These are phyloP conservation scores for Subacronicta megacephala DNA, from an alignment of 2,888 invertebrate species.

Conservation along the genomic window DNA sequence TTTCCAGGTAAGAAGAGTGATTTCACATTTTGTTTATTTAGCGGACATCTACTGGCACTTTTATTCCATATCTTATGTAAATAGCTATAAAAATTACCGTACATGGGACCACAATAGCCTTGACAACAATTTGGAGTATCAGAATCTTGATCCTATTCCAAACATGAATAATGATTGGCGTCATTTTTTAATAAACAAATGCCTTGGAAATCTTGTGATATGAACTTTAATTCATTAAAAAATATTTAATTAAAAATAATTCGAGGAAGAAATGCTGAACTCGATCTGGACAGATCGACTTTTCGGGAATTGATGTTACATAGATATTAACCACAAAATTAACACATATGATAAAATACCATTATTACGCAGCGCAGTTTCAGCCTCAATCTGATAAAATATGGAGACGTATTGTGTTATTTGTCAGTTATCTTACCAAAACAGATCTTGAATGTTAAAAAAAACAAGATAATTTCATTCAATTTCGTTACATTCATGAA, in stretches of 20 bases:
- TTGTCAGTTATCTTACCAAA: conserved; percentile 9
- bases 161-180: neutral
- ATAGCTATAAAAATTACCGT: too few species aligned
- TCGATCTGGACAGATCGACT: conserved; percentile 7
- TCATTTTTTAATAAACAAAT: neutral
- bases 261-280: conserved; percentile 6
- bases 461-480: conserved; percentile 17
- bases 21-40: too few species aligned
- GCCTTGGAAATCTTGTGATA: neutral
- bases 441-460: conserved; percentile 4
- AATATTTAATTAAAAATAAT: conserved; percentile 9
- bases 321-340: conserved; percentile 7
- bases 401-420: neutral
- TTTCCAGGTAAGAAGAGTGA: neutral
- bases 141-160: neutral
- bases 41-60: too few species aligned
- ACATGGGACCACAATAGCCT: neutral
- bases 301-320: neutral
- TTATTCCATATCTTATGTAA: too few species aligned
- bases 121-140: neutral
- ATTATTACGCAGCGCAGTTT: conserved; percentile 48
- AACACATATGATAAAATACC: conserved; percentile 27
- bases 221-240: too few species aligned
- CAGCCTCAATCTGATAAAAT: neutral
- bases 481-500: conserved; percentile 13